A percentile compares a stretch with the other conserved stretches of the same genome.
Evolutionary conservation across 2,888 invertebrate species (phyloP).

Genomic region (Yponomeuta cagnagella): DNA sequence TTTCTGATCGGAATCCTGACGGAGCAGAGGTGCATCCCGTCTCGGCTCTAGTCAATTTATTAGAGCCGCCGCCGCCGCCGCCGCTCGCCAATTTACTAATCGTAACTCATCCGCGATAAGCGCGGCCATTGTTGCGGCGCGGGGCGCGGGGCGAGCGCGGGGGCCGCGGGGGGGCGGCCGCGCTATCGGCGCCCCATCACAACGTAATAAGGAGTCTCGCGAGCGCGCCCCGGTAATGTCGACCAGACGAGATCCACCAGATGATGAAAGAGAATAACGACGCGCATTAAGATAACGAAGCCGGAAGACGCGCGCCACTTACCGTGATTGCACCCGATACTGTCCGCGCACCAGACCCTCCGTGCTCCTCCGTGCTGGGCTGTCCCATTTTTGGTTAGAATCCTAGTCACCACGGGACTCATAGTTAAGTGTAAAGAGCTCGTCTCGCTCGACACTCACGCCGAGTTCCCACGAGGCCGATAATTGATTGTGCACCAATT

Average conservation of each 20-base stretch:
- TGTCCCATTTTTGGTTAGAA: background rate
- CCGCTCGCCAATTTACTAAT: slow-evolving; percentile 64
- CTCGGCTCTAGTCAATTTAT: slow-evolving; percentile 42
- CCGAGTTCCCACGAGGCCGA: slow-evolving; percentile 21
- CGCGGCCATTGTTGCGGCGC: slow-evolving; percentile 28
- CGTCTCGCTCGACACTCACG: background rate
- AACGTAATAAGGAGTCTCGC: slow-evolving; percentile 35
- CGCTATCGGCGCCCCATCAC: slow-evolving; percentile 33
- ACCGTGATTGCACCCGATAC: slow-evolving; percentile 12
- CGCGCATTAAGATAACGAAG: slow-evolving; percentile 14
- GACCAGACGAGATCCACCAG: slow-evolving; percentile 13
- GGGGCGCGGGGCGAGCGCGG: slow-evolving; percentile 10
- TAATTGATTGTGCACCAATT: slow-evolving; percentile 53
- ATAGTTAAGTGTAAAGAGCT: background rate
- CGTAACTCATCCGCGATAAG: slow-evolving; percentile 65
- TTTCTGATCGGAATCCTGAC: background rate
- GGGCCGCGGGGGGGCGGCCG: slow-evolving; percentile 17
- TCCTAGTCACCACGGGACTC: background rate
- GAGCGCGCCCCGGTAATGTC: slow-evolving; percentile 12
- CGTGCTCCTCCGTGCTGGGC: background rate
- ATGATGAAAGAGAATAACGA: slow-evolving; percentile 15
- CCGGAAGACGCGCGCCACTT: slow-evolving; percentile 13
- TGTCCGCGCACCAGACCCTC: slow-evolving; percentile 1
- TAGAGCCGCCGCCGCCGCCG: slow-evolving; percentile 43
- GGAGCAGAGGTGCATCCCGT: background rate